Conservation (phyloP, 2,797 vertebrate species). For the Fratercula arctica region DNA sequence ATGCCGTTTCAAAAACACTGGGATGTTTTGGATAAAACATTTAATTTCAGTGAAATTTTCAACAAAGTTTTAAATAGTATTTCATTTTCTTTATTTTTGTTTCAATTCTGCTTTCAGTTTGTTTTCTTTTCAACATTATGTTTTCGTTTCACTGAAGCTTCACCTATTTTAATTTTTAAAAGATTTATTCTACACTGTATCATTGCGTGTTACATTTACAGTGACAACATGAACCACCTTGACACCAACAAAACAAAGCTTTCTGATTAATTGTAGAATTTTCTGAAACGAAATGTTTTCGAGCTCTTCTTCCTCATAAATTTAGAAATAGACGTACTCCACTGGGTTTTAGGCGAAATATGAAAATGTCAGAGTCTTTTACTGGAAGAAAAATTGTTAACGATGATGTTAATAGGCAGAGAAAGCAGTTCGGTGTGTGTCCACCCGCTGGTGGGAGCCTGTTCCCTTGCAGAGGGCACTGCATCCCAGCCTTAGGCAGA, state of each 20-base stretch:
- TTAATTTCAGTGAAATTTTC: neutral
- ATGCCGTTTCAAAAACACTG: neutral
- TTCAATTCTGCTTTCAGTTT: neutral
- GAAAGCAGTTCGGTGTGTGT: neutral
- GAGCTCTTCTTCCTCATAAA: neutral
- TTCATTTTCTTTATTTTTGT: neutral
- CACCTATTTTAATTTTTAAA: neutral
- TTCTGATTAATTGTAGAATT: neutral
- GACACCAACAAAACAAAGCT: neutral
- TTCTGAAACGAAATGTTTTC: neutral
- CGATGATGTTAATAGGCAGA: neutral
- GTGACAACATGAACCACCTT: neutral
- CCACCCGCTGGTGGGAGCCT: neutral
- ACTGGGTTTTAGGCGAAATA: neutral
- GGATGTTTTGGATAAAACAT: neutral
- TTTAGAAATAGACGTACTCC: neutral
- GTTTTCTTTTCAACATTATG: neutral
- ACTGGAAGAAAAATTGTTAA: neutral
- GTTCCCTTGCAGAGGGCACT: neutral
- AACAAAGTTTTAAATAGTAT: neutral
- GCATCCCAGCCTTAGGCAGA: neutral
- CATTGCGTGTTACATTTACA: neutral
- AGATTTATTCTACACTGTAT: neutral
- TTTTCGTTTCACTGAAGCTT: neutral
- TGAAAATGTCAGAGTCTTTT: neutral